Evolutionary conservation across 2,888 invertebrate genomes (phyloP).

Genomic region (Tethea ocularis): DNA sequence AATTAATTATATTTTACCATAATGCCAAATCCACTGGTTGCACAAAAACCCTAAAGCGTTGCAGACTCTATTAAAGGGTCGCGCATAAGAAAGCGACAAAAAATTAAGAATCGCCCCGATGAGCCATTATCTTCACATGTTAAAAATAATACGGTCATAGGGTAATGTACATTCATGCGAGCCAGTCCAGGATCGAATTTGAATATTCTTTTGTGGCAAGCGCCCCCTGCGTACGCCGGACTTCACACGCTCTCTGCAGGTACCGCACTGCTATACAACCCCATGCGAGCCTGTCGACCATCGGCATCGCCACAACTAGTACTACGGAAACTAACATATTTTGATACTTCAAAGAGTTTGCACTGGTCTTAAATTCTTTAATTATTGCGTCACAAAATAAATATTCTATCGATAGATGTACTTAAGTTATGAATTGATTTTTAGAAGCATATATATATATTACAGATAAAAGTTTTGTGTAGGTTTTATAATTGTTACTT

Average conservation of each 20-base stretch:
- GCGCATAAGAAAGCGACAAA: slow-evolving; percentile 73
- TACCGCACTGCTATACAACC: slow-evolving; percentile 36
- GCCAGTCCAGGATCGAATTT: slow-evolving; percentile 81
- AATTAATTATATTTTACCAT: slow-evolving; percentile 58
- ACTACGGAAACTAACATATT: slow-evolving; percentile 29
- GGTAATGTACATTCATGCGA: slow-evolving; percentile 80
- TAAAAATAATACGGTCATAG: slow-evolving; percentile 84
- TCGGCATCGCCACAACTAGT: slow-evolving; percentile 17
- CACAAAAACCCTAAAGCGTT: slow-evolving; percentile 80
- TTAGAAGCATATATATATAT: no score
- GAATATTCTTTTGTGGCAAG: slow-evolving; percentile 71
- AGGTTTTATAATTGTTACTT: no score
- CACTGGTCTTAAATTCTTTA: no score
- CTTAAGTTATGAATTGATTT: no score
- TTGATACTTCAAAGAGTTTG: slow-evolving; percentile 25
- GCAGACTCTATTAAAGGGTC: slow-evolving; percentile 75
- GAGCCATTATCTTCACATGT: slow-evolving; percentile 81
- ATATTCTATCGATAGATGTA: no score
- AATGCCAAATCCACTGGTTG: slow-evolving; percentile 72
- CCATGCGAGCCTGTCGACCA: slow-evolving; percentile 34
- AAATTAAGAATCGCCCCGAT: slow-evolving; percentile 83
- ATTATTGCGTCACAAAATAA: no score
- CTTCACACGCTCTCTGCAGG: slow-evolving; percentile 80
- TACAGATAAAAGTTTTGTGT: no score
- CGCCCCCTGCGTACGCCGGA: slow-evolving; percentile 73